These are phyloP conservation scores for Danionella cerebrum DNA, from an alignment of 2,113 vertebrate genomes.

Conservation along the genomic window DNA sequence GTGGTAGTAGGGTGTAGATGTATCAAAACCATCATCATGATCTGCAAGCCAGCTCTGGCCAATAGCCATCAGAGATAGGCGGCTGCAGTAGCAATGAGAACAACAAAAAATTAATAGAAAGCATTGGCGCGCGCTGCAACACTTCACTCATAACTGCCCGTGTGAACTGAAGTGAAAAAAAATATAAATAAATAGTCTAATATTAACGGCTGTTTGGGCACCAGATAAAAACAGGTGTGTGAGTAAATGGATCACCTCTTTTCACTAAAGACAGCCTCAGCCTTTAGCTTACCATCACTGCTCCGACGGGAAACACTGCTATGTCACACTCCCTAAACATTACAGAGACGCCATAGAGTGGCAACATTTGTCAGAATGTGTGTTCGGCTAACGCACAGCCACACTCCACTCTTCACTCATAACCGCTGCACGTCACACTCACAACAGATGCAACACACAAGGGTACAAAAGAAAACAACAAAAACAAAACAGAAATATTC, in stretches of 20 bases:
- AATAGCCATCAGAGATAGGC: conserved; percentile 95
- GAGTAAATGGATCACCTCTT: conserved; percentile 29
- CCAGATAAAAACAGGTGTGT: conserved; percentile 26
- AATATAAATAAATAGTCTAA: background rate
- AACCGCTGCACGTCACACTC: conserved; percentile 15
- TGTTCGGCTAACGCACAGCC: conserved; percentile 27
- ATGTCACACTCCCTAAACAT: conserved; percentile 39
- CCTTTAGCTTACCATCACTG: conserved; percentile 66
- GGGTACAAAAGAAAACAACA: conserved; percentile 11
- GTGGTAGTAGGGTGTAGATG: conserved; percentile 94
- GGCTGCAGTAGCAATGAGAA: conserved; percentile 99
- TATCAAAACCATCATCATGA: conserved; percentile 97
- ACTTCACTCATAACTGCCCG: conserved; percentile 47
- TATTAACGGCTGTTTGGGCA: background rate
- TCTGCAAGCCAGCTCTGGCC: conserved; percentile 97
- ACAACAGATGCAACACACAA: conserved; percentile 12
- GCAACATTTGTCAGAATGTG: conserved; percentile 40
- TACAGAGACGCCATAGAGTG: conserved; percentile 40
- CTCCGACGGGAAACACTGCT: conserved; percentile 59
- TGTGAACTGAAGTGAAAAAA: conserved; percentile 26
- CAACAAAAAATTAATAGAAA: conserved; percentile 94
- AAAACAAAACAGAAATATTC: conserved; percentile 9
- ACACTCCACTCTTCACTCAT: background rate
- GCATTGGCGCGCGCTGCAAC: conserved; percentile 55
- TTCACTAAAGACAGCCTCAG: conserved; percentile 38